Conservation (phyloP, 2,797 vertebrate species). For the Vespertilio murinus region DNA sequence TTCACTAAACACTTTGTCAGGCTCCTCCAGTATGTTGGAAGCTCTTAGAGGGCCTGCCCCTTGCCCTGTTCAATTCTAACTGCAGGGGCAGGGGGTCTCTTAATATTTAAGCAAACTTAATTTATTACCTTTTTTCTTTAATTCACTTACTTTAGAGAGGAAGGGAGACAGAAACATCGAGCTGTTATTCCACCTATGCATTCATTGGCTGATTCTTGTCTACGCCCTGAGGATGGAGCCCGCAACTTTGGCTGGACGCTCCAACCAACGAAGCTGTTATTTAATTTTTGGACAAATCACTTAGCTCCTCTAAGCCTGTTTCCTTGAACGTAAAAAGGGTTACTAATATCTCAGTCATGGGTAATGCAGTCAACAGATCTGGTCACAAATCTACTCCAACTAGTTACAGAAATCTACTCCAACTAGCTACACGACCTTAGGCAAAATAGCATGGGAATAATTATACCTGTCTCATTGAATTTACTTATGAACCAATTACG, state of each 20-base stretch:
- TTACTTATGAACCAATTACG: not conserved
- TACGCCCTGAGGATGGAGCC: not conserved
- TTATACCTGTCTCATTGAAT: not conserved
- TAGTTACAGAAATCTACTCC: not conserved
- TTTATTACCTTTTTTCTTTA: not conserved
- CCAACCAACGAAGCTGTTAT: not conserved
- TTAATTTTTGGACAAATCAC: not conserved
- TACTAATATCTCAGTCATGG: not conserved
- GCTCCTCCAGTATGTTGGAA: not conserved
- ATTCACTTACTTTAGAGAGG: not conserved
- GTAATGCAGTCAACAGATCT: not conserved
- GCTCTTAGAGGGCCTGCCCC: not conserved
- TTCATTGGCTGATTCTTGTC: not conserved
- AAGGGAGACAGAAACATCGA: not conserved
- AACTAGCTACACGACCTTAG: not conserved
- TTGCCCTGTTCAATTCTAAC: not conserved
- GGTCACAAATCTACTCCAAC: not conserved
- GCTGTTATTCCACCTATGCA: not conserved
- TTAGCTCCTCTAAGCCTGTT: not conserved
- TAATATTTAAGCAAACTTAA: not conserved
- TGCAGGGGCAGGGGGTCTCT: not conserved
- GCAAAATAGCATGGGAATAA: not conserved
- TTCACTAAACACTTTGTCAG: not conserved
- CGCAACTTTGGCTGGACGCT: not conserved
- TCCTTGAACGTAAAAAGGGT: not conserved